Conservation (phyloP, 2,797 vertebrate species). For the Otolemur crassicaudatus region DNA sequence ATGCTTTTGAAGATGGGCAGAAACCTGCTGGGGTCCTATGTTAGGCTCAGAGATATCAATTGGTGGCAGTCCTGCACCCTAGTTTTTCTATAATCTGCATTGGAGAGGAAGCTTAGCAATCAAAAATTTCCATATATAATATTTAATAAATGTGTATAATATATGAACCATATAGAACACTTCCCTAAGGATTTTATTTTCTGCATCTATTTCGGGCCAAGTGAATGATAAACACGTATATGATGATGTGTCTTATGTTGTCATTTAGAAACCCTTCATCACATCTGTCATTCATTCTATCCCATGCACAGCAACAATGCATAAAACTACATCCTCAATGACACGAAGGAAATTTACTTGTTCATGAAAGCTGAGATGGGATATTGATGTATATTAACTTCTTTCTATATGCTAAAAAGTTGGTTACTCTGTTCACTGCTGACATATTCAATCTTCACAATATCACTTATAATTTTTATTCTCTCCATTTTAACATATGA, state of each 20-base stretch:
- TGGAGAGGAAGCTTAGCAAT: not conserved
- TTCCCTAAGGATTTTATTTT: constrained; percentile 15
- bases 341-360: not conserved
- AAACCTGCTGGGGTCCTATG: not conserved
- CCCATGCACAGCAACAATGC: not conserved
- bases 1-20: not conserved
- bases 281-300: not conserved
- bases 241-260: not conserved
- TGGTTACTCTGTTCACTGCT: not conserved
- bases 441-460: not conserved
- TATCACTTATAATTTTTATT: not conserved
- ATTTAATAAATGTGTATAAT: not conserved
- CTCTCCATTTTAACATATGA: not conserved
- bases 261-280: constrained; percentile 13
- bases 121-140: not conserved
- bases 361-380: not conserved
- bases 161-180: not conserved
- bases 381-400: not conserved
- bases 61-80: not conserved
- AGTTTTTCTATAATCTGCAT: constrained; percentile 14
- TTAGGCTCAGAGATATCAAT: not conserved
- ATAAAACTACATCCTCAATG: not conserved
- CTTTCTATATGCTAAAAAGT: not conserved
- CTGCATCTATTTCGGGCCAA: not conserved
- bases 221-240: not conserved